A percentile compares a stretch with the other conserved stretches of the same genome.
Evolutionary conservation across 2,888 invertebrate species (phyloP).

Genomic region (Terebella lapidaria): DNA sequence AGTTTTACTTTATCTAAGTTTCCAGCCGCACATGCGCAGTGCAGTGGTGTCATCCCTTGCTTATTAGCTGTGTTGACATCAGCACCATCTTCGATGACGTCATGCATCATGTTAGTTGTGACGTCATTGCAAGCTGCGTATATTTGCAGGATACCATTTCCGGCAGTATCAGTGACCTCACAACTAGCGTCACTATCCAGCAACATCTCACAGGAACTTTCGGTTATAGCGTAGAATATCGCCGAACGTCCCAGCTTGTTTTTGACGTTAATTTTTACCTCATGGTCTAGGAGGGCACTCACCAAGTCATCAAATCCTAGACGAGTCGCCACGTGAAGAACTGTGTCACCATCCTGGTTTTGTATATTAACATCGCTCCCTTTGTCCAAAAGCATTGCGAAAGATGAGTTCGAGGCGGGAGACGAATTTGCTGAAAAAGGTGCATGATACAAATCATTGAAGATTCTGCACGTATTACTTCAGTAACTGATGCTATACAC

Average conservation of each 20-base stretch:
- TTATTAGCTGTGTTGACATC: constrained; percentile 1
- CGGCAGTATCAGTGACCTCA: neutral
- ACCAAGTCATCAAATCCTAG: constrained; percentile 3
- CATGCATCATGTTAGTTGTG: neutral
- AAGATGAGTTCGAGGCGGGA: too few species aligned
- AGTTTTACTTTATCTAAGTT: constrained; percentile 6
- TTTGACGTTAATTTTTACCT: neutral
- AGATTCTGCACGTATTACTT: too few species aligned
- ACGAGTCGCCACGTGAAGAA: neutral
- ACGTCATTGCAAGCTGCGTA: constrained; percentile 1
- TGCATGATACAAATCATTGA: too few species aligned
- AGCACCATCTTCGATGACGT: neutral
- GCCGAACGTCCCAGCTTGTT: neutral
- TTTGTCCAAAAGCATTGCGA: constrained; percentile 7
- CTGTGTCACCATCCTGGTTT: constrained; percentile 5
- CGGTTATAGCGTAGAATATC: neutral
- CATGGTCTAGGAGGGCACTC: neutral
- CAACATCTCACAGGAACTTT: neutral
- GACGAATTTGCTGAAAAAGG: too few species aligned
- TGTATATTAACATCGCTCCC: constrained; percentile 13
- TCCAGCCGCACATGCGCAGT: constrained; percentile 2
- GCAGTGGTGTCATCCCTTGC: constrained; percentile 5
- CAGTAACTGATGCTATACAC: too few species aligned
- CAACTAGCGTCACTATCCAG: neutral
- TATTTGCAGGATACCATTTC: neutral